Evolutionary conservation across 2,888 invertebrate genomes (phyloP), one percentile per base, ranked within the genome.

Genomic region (Morpho helenor): DNA sequence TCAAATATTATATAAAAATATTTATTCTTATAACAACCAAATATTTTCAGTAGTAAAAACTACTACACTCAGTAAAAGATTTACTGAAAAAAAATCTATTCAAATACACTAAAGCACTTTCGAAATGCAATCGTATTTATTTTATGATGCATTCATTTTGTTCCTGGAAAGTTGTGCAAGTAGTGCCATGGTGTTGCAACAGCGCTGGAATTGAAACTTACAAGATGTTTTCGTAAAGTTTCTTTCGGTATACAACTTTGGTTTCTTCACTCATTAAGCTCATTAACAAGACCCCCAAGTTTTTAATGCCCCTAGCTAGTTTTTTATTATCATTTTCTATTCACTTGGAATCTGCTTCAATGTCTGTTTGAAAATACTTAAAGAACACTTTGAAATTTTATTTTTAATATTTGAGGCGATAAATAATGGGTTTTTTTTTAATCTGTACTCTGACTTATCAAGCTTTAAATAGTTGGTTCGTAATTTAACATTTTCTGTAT

Each of bases 361-460:
- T 75, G 77, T 79, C 80, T 83, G 81, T 84, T 80, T 79, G 71
- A 75, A 85, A 88, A 83, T 82, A 84, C 85, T 85, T 72, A 74
- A 76, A 79, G 82, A 84, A 82, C 80, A 79, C 82, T 88, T 86
- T 85, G 80, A 85, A 85, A 82, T 77, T 76, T 79, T 77, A 85
- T 85, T 85, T 86, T 87, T 86, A 85, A 78, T 87, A 84, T 86
- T 87, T 81, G 81, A 81, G 85, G 84, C 81, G 85, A 87, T n/a
- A n/a, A n/a, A n/a, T n/a, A n/a, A n/a, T n/a, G n/a, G n/a, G n/a
- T n/a, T n/a, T n/a, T n/a, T n/a, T n/a, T n/a, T n/a, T n/a, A n/a
- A n/a, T 88, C 85, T 68, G 74, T 74, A 76, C 78, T 87, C 81
- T 85, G 87, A 84, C 87, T 89, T 87, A 89, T 84, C 82, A 76